Percentiles rank a stretch among this genome's conserved stretches.
Evolutionary conservation across 2,888 invertebrate species (phyloP).

Genomic region (Erebia epiphron): DNA sequence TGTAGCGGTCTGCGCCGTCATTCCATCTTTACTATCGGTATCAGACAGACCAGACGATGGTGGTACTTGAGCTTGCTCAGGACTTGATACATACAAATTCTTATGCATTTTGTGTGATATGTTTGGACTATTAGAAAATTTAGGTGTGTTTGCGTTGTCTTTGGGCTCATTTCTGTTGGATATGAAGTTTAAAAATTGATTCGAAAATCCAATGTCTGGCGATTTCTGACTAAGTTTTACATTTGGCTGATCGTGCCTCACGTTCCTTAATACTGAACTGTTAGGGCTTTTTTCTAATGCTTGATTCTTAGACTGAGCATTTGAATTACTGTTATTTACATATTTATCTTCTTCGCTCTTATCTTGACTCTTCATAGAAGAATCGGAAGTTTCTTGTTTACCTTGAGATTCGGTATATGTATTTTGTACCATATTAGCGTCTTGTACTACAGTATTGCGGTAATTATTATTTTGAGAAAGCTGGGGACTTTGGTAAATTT

Average conservation of each 20-base stretch:
- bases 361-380: conserved; percentile 50
- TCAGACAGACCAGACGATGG: conserved; percentile 78
- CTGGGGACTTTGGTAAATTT: conserved; percentile 75
- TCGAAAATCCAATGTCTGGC: conserved; percentile 76
- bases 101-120: conserved; percentile 81
- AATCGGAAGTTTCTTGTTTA: conserved; percentile 52
- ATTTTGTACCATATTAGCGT: conserved; percentile 51
- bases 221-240: conserved; percentile 68
- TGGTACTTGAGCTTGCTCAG: conserved; percentile 78
- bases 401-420: conserved; percentile 53
- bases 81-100: conserved; percentile 78
- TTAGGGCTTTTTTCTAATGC: conserved; percentile 62
- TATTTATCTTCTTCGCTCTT: conserved; percentile 51
- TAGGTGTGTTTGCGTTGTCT: conserved; percentile 80
- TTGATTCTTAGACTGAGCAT: conserved; percentile 54
- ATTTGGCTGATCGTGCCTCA: conserved; percentile 75
- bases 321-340: conserved; percentile 49
- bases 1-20: conserved; percentile 71
- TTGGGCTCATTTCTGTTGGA: conserved; percentile 79
- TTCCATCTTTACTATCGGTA: conserved; percentile 76
- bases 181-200: conserved; percentile 77
- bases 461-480: conserved; percentile 59
- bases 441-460: conserved; percentile 52
- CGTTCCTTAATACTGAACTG: conserved; percentile 69
- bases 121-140: conserved; percentile 77